Conservation (phyloP, 2,113 vertebrate genomes). For the Morone saxatilis region DNA sequence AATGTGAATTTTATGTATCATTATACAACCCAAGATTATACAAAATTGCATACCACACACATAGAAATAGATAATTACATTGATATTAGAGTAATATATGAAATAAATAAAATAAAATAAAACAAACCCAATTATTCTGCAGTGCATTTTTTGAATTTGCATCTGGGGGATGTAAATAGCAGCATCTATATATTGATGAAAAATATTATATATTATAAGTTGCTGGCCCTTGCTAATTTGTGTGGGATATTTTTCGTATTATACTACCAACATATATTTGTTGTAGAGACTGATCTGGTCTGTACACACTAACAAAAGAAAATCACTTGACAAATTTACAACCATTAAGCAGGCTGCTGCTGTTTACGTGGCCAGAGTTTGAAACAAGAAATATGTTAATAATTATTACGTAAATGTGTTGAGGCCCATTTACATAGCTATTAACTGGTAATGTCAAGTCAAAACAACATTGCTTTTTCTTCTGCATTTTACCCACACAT, state of each 20-base stretch:
- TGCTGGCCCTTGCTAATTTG: neutral
- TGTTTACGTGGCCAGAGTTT: constrained; percentile 42
- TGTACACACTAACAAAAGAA: constrained; percentile 18
- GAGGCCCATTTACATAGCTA: constrained; percentile 48
- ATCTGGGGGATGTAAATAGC: no score
- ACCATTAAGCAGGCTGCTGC: constrained; percentile 28
- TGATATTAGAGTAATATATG: no score
- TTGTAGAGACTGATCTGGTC: neutral
- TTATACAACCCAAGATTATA: no score
- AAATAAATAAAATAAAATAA: no score
- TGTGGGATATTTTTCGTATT: neutral
- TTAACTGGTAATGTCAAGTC: constrained; percentile 54
- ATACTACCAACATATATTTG: neutral
- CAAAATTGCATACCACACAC: no score
- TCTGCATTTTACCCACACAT: constrained; percentile 18
- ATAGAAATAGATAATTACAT: no score
- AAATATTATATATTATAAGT: neutral
- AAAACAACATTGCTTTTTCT: constrained; percentile 48
- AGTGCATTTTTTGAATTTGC: no score
- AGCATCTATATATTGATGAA: no score
- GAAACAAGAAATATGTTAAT: constrained; percentile 41
- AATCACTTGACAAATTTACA: constrained; percentile 32
- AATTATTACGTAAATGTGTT: constrained; percentile 32
- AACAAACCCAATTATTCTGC: no score
- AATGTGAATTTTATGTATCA: no score